phyloP scores from a whole-genome alignment of 2,797 vertebrate species.

The Spheniscus humboldti region DNA sequence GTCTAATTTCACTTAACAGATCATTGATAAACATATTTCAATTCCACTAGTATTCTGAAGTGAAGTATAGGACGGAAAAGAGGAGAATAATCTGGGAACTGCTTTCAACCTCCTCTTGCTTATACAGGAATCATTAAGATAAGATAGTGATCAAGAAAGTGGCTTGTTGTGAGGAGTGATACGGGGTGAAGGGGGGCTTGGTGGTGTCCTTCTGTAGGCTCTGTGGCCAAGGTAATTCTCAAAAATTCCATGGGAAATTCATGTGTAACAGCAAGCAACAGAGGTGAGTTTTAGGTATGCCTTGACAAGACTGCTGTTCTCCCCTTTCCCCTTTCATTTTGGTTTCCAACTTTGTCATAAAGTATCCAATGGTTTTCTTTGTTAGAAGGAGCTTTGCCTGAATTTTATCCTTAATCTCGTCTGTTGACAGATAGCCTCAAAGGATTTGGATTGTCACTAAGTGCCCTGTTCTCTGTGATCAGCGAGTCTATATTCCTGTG shows the following conservation, averaged over 20 bases:
- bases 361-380: background rate
- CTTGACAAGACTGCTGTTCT: background rate
- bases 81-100: background rate
- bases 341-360: background rate
- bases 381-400: background rate
- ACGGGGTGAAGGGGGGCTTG: background rate
- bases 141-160: background rate
- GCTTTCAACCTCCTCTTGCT: background rate
- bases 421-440: background rate
- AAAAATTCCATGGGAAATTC: background rate
- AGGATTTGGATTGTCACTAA: background rate
- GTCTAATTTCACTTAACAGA: background rate
- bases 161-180: background rate
- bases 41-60: background rate
- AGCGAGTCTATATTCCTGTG: background rate
- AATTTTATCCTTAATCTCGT: background rate
- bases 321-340: background rate
- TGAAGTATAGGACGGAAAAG: background rate
- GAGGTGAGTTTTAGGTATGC: background rate
- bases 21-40: background rate
- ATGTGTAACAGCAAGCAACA: background rate
- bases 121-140: background rate
- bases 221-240: background rate
- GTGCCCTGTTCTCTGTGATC: background rate
- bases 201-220: background rate